A percentile compares a stretch with the other conserved stretches of the same genome.
These are phyloP conservation scores for Asobara japonica DNA, from an alignment of 1,140 invertebrate genomes.

Conservation along the genomic window DNA sequence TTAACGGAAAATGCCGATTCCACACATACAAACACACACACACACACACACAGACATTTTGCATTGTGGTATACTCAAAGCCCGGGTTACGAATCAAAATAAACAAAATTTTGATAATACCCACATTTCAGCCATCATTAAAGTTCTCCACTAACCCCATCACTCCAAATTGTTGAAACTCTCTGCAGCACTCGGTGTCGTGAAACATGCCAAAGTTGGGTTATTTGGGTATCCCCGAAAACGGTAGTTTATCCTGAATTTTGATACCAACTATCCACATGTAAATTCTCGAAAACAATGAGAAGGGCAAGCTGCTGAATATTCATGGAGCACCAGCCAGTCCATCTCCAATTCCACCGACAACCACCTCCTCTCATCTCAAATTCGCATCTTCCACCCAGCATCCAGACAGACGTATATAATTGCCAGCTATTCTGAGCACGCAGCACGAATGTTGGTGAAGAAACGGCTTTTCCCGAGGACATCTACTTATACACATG, in stretches of 20 bases:
- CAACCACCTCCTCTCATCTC: constrained; percentile 24
- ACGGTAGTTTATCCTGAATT: not conserved
- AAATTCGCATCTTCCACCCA: constrained; percentile 4
- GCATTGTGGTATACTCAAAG: too few relatives aligned
- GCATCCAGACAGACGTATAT: constrained; percentile 39
- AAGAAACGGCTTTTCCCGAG: constrained; percentile 31
- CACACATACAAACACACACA: too few relatives aligned
- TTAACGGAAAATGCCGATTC: too few relatives aligned
- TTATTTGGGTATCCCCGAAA: not conserved
- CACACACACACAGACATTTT: too few relatives aligned
- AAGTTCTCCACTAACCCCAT: too few relatives aligned
- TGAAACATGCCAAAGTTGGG: not conserved
- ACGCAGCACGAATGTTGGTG: constrained; percentile 38
- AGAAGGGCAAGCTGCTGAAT: not conserved
- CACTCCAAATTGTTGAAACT: not conserved
- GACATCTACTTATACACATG: constrained; percentile 23
- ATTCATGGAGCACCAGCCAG: not conserved
- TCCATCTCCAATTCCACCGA: not conserved
- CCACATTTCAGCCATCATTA: too few relatives aligned
- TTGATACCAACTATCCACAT: not conserved
- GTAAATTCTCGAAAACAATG: not conserved
- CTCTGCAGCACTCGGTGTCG: not conserved
- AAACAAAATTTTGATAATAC: too few relatives aligned
- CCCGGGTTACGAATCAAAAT: too few relatives aligned
- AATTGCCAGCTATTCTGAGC: constrained; percentile 56